Conservation (phyloP, 2,113 vertebrate genomes). For the Apteryx owenii region DNA sequence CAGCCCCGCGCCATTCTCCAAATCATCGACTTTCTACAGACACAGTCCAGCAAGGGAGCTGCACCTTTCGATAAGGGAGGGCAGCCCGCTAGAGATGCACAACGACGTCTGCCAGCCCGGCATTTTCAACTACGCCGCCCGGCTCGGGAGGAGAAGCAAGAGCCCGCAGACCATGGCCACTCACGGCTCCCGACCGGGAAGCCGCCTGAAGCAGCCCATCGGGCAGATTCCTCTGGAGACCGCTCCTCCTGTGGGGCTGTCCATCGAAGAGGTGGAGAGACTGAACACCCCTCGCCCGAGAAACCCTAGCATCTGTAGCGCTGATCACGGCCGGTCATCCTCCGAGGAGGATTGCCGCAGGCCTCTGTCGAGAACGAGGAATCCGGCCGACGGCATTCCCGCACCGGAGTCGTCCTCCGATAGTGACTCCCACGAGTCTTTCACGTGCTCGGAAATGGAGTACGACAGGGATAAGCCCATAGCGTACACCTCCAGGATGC, state of each 20-base stretch:
- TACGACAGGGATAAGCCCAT: constrained; percentile 93
- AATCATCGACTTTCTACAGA: constrained; percentile 91
- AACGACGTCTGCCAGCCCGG: constrained; percentile 87
- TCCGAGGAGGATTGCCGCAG: constrained; percentile 93
- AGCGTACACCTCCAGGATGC: constrained; percentile 89
- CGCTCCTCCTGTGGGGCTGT: constrained; percentile 91
- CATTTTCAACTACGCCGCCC: constrained; percentile 91
- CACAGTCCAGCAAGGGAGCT: constrained; percentile 93
- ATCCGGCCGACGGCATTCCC: constrained; percentile 93
- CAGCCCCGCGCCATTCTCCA: constrained; percentile 93
- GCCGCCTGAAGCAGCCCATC: constrained; percentile 92
- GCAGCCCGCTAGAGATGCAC: constrained; percentile 89
- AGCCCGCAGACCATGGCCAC: constrained; percentile 91
- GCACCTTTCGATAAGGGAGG: constrained; percentile 89
- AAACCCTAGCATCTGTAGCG: constrained; percentile 97
- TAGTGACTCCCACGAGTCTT: constrained; percentile 98
- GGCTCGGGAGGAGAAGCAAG: constrained; percentile 93
- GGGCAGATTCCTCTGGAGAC: constrained; percentile 92
- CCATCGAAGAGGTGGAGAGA: constrained; percentile 96
- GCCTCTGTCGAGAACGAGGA: constrained; percentile 91
- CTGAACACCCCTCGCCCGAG: constrained; percentile 95
- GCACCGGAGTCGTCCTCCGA: constrained; percentile 96
- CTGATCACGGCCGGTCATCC: constrained; percentile 94
- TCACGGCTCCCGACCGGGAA: constrained; percentile 89
- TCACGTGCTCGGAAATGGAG: constrained; percentile 99